These are phyloP conservation scores for Babylonia areolata DNA, from an alignment of 1,140 invertebrate species.

Conservation along the genomic window DNA sequence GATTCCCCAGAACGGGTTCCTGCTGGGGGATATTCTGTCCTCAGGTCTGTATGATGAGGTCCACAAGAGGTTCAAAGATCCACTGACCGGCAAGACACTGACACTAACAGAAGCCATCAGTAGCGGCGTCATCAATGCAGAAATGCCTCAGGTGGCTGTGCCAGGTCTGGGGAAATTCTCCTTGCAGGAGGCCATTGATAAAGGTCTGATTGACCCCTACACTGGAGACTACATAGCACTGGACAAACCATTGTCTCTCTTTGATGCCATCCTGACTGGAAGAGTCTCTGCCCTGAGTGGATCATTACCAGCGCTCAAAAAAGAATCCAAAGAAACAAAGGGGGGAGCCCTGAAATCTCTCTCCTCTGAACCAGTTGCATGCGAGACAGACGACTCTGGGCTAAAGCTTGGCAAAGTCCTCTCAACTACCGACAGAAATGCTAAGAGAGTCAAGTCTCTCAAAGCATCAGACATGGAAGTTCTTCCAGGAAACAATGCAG, in stretches of 20 bases:
- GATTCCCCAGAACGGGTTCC: constrained; percentile 81
- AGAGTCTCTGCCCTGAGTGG: constrained; percentile 33
- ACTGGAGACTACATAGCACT: constrained; percentile 76
- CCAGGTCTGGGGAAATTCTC: constrained; percentile 76
- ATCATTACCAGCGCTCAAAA: not conserved
- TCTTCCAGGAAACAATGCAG: not conserved
- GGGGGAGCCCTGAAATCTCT: not conserved
- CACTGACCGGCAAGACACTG: constrained; percentile 51
- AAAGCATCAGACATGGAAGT: constrained; percentile 10
- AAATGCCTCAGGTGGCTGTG: constrained; percentile 85
- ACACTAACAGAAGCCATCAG: constrained; percentile 78
- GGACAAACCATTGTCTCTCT: constrained; percentile 84
- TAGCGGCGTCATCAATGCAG: constrained; percentile 88
- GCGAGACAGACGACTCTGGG: not conserved
- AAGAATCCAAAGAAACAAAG: not conserved
- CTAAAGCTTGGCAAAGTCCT: no score
- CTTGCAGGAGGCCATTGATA: constrained; percentile 79
- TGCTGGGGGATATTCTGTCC: constrained; percentile 88
- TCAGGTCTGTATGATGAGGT: constrained; percentile 77
- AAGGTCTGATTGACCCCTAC: constrained; percentile 88
- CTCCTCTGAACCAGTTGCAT: not conserved
- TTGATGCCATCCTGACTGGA: constrained; percentile 83
- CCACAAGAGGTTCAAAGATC: constrained; percentile 59
- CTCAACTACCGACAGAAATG: constrained; percentile 16
- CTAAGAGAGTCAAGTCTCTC: not conserved